These are phyloP conservation scores for Halyomorpha halys DNA, from an alignment of 1,140 invertebrate species.

Conservation along the genomic window DNA sequence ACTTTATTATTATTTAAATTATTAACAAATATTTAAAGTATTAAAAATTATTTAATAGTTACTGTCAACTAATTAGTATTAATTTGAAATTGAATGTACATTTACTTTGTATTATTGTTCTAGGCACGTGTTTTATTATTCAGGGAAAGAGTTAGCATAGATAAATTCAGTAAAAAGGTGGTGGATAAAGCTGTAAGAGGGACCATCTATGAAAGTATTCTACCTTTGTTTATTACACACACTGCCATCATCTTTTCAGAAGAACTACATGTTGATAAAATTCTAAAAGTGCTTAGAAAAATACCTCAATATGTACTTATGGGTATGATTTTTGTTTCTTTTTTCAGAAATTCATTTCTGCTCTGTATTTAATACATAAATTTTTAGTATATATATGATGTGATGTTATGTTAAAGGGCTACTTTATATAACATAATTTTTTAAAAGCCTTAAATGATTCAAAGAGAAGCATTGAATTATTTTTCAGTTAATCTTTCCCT, in stretches of 20 bases:
- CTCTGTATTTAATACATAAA: no score
- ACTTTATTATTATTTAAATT: no score
- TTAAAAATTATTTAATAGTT: no score
- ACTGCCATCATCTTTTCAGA: slow-evolving; percentile 29
- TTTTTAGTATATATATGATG: no score
- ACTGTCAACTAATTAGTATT: no score
- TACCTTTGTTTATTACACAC: slow-evolving; percentile 28
- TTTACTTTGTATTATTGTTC: slow-evolving; percentile 24
- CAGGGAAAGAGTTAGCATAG: slow-evolving; percentile 29
- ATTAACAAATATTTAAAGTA: no score
- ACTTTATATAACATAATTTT: no score
- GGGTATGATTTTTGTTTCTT: slow-evolving; percentile 24
- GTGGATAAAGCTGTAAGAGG: slow-evolving; percentile 27
- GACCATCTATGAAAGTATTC: slow-evolving; percentile 29
- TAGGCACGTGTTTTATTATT: slow-evolving; percentile 29
- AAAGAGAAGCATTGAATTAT: no score
- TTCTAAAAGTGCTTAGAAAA: slow-evolving; percentile 30
- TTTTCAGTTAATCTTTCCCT: no score
- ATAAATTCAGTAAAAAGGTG: slow-evolving; percentile 26
- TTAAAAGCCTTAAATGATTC: no score
- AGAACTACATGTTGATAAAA: slow-evolving; percentile 28
- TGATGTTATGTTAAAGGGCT: no score
- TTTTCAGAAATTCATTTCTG: not conserved
- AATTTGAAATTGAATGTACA: no score
- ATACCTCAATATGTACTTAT: slow-evolving; percentile 31